Conservation (phyloP, 2,797 vertebrate genomes). For the Ptychadena robeensis region DNA sequence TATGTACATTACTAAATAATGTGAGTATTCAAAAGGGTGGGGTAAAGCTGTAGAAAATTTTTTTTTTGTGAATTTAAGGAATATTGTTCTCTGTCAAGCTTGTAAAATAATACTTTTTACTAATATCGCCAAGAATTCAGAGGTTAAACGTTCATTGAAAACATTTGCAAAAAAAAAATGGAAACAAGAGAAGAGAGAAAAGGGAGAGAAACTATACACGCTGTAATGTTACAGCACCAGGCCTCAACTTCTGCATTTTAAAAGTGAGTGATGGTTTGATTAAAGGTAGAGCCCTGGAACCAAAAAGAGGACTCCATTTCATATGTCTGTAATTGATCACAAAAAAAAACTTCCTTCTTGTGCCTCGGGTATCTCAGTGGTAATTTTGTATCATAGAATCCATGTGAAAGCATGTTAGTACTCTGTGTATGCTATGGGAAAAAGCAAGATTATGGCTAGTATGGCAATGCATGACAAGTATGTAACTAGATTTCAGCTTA, state of each 20-base stretch:
- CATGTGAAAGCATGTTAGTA: neutral
- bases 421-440: neutral
- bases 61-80: neutral
- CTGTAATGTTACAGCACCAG: slow-evolving; percentile 16
- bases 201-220: neutral
- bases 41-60: neutral
- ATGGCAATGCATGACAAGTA: no score
- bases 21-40: neutral
- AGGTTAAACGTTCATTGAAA: slow-evolving; percentile 30
- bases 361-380: slow-evolving; percentile 34
- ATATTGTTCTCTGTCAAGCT: neutral
- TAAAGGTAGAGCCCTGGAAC: slow-evolving; percentile 41
- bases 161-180: slow-evolving; percentile 26
- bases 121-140: neutral
- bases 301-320: slow-evolving; percentile 26
- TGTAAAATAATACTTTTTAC: neutral
- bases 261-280: slow-evolving; percentile 45
- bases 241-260: slow-evolving; percentile 1
- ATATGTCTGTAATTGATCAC: slow-evolving; percentile 43
- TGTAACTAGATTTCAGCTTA: no score
- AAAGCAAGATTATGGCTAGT: no score
- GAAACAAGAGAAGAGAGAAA: slow-evolving; percentile 15
- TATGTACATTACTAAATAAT: neutral
- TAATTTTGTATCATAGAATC: slow-evolving; percentile 10
- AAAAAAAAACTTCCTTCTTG: slow-evolving; percentile 31